Percentiles rank a stretch among this genome's conserved stretches.
Conservation (phyloP, 2,113 vertebrate species). For the Archocentrus centrarchus region DNA sequence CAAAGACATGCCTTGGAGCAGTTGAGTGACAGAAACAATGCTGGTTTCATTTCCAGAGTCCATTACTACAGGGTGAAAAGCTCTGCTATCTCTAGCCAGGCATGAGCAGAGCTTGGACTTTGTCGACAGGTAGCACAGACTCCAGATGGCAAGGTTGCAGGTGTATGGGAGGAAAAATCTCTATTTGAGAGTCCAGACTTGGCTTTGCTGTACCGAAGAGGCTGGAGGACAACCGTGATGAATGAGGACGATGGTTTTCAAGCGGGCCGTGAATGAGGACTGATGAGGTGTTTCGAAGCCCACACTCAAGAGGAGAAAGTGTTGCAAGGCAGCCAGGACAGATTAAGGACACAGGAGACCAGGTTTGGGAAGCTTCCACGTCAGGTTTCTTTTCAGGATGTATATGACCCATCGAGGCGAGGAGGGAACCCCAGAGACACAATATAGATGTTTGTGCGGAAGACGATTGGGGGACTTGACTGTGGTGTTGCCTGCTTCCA, state of each 20-base stretch:
- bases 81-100: slow-evolving; percentile 68
- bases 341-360: slow-evolving; percentile 59
- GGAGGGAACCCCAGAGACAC: slow-evolving; percentile 87
- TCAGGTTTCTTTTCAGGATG: slow-evolving; percentile 53
- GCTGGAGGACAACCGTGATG: slow-evolving; percentile 25
- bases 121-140: slow-evolving; percentile 63
- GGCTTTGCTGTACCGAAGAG: slow-evolving; percentile 46
- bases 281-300: slow-evolving; percentile 74
- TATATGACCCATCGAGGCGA: slow-evolving; percentile 82
- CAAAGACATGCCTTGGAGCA: background rate
- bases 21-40: slow-evolving; percentile 21
- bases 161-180: slow-evolving; percentile 46
- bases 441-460: slow-evolving; percentile 72
- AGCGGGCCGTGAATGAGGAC: background rate
- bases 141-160: slow-evolving; percentile 61
- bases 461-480: background rate
- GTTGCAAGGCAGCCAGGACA: slow-evolving; percentile 73
- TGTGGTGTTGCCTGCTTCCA: background rate
- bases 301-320: slow-evolving; percentile 71
- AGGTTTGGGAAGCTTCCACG: slow-evolving; percentile 28
- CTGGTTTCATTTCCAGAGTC: slow-evolving; percentile 46
- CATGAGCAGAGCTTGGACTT: slow-evolving; percentile 75
- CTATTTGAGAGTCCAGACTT: slow-evolving; percentile 49
- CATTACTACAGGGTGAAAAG: background rate
- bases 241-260: background rate